Evolutionary conservation across 64 coral and sea anemone species (phyloP), one percentile per base, ranked within the genome.

Genomic region (Trachythela sp.): DNA sequence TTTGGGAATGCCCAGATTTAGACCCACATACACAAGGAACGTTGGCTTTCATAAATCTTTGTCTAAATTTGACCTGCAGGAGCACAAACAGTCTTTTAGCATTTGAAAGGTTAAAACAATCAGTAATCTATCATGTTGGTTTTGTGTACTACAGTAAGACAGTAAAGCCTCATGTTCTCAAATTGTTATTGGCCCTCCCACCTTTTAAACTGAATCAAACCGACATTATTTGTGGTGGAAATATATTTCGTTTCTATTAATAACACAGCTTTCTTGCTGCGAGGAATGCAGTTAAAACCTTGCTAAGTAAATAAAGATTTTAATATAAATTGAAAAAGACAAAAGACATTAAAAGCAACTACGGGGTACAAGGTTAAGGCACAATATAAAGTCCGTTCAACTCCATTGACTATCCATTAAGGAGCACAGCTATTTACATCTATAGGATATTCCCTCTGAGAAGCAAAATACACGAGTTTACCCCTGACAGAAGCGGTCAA

Each of bases 281-380:
- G 75, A 37, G 75, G 75, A 29, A 80, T 80, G 75, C 75, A 35
- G 33, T 80, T 80, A 80, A 80, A 80, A 80, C 75, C 33, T 80
- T 39, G 15, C 75, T 37, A 80, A 80, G 75, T 39, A 80, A 80
- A 80, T 80, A 80, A 80, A 80, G 75, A 80, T 80, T 80, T 80
- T 80, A 37, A 80, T 37, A 30, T 80, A 80, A 80, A 80, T 80
- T 80, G 75, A 80, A 80, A 17, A 35, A 80, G 75, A 80, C 75
- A 80, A 80, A 80, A 80, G 75, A 35, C 9, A 30, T 39, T 80
- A 35, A 80, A 80, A 80, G 30, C 30, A 39, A 30, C 75, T 39
- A 30, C 75, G 20, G 75, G 75, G 30, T 34, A 35, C 37, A 39
- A 80, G 37, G 75, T 37, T 80, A 80, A 80, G 4, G 15, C 31